These are phyloP conservation scores for Pocillopora meandrina DNA, from an alignment of 92 coral and sea anemone genomes.

Conservation along the genomic window DNA sequence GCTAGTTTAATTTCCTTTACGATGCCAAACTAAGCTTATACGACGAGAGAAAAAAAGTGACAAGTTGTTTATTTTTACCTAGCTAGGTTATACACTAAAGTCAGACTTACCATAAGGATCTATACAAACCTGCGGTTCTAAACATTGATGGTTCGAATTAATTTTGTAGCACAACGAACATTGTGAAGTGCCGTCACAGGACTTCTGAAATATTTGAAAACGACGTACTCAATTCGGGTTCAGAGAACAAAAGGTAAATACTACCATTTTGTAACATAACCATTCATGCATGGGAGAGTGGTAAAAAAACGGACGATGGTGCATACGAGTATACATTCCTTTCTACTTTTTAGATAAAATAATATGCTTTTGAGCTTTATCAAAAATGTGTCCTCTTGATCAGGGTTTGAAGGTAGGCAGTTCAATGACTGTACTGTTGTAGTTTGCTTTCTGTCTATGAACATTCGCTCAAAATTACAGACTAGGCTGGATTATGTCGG, in stretches of 20 bases:
- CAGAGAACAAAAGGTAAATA: constrained; percentile 1
- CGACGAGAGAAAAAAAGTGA: background rate
- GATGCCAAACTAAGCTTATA: background rate
- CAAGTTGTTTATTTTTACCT: background rate
- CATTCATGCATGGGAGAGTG: too few relatives aligned
- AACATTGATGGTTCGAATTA: too few relatives aligned
- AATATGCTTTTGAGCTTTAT: too few relatives aligned
- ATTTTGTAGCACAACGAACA: too few relatives aligned
- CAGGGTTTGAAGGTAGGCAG: too few relatives aligned
- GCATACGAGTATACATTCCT: background rate
- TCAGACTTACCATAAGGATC: background rate
- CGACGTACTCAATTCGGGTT: background rate
- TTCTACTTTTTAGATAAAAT: background rate
- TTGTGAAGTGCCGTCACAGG: background rate
- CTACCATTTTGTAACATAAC: background rate
- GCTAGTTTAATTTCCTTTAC: constrained; percentile 11
- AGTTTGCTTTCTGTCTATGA: too few relatives aligned
- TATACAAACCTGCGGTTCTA: too few relatives aligned
- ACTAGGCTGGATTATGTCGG: too few relatives aligned
- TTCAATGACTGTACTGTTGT: too few relatives aligned
- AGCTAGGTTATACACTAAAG: background rate
- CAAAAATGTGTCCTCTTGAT: too few relatives aligned
- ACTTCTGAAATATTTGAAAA: background rate
- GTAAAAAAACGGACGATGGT: background rate
- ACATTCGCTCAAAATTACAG: too few relatives aligned